A percentile compares a stretch with the other conserved stretches of the same genome.
These are phyloP conservation scores for Eristalinus aeneus DNA, from an alignment of 2,888 invertebrate genomes.

Conservation along the genomic window DNA sequence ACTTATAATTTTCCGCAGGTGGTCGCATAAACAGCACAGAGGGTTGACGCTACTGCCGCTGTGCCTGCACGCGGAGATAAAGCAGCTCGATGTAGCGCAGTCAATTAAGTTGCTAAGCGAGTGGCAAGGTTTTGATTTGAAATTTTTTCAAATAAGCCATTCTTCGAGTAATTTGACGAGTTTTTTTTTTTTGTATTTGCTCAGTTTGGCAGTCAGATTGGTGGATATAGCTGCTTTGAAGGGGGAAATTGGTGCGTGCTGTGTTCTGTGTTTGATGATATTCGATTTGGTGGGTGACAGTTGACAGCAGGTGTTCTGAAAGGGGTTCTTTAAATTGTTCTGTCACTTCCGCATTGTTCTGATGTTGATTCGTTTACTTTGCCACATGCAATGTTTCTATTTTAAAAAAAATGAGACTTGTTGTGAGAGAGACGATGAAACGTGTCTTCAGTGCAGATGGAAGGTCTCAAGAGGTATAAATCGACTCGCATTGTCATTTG, in stretches of 20 bases:
- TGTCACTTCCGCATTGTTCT: too few relatives aligned
- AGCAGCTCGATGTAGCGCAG: conserved; percentile 27
- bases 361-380: too few relatives aligned
- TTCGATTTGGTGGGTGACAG: neutral
- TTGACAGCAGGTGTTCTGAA: neutral
- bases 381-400: too few relatives aligned
- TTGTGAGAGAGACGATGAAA: too few relatives aligned
- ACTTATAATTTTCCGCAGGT: conserved; percentile 65
- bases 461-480: too few relatives aligned
- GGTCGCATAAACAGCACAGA: conserved; percentile 46
- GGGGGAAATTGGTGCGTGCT: neutral
- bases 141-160: neutral
- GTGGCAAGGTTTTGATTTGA: conserved; percentile 22
- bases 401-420: too few relatives aligned
- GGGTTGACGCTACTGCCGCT: conserved; percentile 29
- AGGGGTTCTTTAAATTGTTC: neutral
- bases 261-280: neutral
- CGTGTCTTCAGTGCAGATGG: too few relatives aligned
- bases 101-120: conserved; percentile 35
- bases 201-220: neutral
- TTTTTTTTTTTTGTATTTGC: neutral
- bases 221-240: neutral
- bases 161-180: neutral
- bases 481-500: too few relatives aligned
- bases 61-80: conserved; percentile 31